Conservation (phyloP, 1,140 invertebrate genomes). For the Procambarus virginalis region DNA sequence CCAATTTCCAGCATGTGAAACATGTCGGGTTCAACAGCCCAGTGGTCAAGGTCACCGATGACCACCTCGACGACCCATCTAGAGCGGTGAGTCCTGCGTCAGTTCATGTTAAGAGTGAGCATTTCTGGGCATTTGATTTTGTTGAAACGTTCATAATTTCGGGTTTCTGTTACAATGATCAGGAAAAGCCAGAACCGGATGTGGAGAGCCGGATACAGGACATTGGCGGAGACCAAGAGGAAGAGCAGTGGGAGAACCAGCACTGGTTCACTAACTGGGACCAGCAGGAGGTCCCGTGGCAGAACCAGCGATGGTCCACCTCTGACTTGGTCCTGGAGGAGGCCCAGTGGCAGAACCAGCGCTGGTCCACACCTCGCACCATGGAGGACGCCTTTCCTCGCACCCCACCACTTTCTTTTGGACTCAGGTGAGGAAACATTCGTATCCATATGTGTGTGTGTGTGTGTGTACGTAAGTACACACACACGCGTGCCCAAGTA, state of each 20-base stretch:
- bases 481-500: too few species aligned
- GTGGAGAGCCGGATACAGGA: too few species aligned
- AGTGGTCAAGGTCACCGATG: background rate
- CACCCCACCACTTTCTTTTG: background rate
- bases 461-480: too few species aligned
- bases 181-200: too few species aligned
- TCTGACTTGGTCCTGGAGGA: background rate
- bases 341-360: background rate
- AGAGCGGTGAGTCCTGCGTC: background rate
- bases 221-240: too few species aligned
- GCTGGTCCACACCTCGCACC: background rate
- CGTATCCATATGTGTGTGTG: too few species aligned
- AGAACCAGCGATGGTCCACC: background rate
- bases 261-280: background rate
- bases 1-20: constrained; percentile 14
- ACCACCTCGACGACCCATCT: background rate
- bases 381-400: background rate
- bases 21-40: constrained; percentile 1
- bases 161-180: too few species aligned
- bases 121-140: too few species aligned
- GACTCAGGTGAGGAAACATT: background rate
- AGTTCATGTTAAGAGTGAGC: too few species aligned
- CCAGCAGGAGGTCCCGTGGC: background rate
- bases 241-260: too few species aligned
- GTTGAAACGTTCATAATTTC: too few species aligned